Evolutionary conservation across 2,888 invertebrate genomes (phyloP).

Genomic region (Gandaritis pyraliata): DNA sequence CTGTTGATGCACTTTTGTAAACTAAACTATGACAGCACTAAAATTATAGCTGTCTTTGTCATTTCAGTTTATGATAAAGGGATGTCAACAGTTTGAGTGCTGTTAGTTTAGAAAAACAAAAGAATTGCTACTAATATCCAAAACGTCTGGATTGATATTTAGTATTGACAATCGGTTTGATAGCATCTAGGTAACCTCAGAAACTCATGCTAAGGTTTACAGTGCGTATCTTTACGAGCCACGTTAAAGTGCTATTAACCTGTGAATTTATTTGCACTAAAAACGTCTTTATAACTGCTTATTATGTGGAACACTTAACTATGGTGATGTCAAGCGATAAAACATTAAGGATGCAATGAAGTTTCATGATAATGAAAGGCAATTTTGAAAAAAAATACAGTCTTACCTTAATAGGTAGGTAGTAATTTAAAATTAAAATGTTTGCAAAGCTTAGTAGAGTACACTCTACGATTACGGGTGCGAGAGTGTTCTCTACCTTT

Average conservation of each 20-base stretch:
- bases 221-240: slow-evolving; percentile 29
- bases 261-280: slow-evolving; percentile 38
- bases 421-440: no score
- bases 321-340: slow-evolving; percentile 25
- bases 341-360: slow-evolving; percentile 20
- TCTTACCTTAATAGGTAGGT: not conserved
- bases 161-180: not conserved
- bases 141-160: no score
- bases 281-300: slow-evolving; percentile 37
- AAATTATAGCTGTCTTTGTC: no score
- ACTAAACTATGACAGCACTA: no score
- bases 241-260: slow-evolving; percentile 32
- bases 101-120: no score
- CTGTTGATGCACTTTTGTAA: no score
- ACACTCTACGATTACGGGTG: no score
- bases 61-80: no score
- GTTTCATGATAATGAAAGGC: slow-evolving; percentile 5
- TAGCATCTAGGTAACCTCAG: not conserved
- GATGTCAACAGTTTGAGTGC: no score
- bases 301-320: slow-evolving; percentile 24
- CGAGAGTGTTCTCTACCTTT: no score
- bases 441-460: no score
- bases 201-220: slow-evolving; percentile 4
- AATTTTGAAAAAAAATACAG: not conserved
- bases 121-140: no score